Percentiles rank a stretch among this genome's conserved stretches.
These are phyloP conservation scores for Phalacrocorax brasilianus DNA, from an alignment of 2,113 vertebrate genomes.

Conservation along the genomic window DNA sequence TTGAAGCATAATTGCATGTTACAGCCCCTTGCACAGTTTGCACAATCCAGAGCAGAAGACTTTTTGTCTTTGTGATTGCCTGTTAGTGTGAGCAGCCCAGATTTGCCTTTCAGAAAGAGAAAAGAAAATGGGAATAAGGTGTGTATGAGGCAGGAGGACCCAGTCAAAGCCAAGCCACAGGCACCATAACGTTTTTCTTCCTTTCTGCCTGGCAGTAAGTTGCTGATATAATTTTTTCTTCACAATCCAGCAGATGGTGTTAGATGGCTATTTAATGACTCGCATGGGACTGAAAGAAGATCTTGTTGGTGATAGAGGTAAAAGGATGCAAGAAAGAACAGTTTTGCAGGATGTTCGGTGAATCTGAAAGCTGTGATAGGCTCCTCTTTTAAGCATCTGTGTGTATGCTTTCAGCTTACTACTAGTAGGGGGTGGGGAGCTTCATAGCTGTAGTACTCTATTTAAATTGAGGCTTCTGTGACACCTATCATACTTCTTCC, in stretches of 20 bases:
- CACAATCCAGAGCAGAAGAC: neutral
- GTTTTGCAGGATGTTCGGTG: neutral
- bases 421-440: neutral
- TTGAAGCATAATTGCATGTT: neutral
- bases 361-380: slow-evolving; percentile 18
- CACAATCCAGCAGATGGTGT: slow-evolving; percentile 65
- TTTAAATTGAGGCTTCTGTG: neutral
- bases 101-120: neutral
- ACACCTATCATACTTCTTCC: neutral
- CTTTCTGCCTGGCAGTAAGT: neutral
- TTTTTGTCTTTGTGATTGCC: neutral
- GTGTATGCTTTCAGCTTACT: slow-evolving; percentile 1
- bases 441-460: neutral
- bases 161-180: neutral
- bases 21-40: neutral
- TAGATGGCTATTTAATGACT: slow-evolving; percentile 56
- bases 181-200: neutral
- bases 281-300: neutral
- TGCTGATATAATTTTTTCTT: neutral
- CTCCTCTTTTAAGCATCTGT: neutral
- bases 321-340: neutral
- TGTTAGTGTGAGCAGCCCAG: neutral
- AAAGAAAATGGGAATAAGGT: neutral
- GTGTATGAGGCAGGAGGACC: no score
- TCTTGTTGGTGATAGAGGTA: neutral